Evolutionary conservation across 2,888 invertebrate species (phyloP).

Genomic region (Pristionchus maxplancki): DNA sequence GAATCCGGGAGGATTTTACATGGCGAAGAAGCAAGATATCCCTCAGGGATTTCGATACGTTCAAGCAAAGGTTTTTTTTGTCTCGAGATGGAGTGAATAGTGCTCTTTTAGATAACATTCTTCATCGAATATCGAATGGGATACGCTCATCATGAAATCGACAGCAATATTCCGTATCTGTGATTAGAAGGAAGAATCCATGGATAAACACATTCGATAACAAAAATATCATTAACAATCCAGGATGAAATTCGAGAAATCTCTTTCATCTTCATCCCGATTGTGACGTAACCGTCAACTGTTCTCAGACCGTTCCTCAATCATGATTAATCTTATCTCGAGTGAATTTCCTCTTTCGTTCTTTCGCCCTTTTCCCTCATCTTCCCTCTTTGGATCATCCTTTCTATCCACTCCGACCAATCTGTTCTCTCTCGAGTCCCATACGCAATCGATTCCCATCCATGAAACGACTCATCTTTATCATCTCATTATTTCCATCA

Average conservation of each 20-base stretch:
- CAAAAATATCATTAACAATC: too few relatives aligned
- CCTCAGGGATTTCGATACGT: not conserved
- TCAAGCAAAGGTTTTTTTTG: not conserved
- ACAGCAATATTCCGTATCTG: constrained; percentile 9
- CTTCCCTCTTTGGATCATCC: not conserved
- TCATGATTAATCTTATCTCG: not conserved
- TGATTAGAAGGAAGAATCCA: not conserved
- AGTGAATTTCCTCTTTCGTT: constrained; percentile 25
- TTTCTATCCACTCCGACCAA: constrained; percentile 19
- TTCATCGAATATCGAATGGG: not conserved
- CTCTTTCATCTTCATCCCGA: not conserved
- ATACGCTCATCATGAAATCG: constrained; percentile 30
- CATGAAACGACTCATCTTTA: not conserved
- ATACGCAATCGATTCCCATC: not conserved
- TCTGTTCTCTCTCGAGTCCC: constrained; percentile 27
- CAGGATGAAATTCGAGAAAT: not conserved
- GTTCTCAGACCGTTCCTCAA: not conserved
- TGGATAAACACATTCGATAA: not conserved
- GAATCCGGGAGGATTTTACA: constrained; percentile 12
- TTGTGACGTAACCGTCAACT: not conserved
- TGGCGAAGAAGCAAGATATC: constrained; percentile 2
- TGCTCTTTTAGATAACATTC: not conserved
- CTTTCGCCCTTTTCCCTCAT: constrained; percentile 52
- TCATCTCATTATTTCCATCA: not conserved
- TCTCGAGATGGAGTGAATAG: not conserved